These are phyloP conservation scores for Ferdinandea cuprea DNA, from an alignment of 2,888 invertebrate species.

Conservation along the genomic window DNA sequence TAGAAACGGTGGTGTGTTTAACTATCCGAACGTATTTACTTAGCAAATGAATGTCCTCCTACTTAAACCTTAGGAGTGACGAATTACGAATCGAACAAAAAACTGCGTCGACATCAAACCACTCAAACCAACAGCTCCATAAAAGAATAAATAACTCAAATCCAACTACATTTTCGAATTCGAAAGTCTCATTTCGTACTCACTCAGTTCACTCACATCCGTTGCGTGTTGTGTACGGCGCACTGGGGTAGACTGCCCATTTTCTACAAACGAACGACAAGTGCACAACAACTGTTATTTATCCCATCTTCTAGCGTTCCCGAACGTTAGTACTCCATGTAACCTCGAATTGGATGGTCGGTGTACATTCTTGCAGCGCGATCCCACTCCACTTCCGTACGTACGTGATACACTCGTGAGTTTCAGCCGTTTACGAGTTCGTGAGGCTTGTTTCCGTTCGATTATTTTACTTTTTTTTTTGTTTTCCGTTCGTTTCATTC, in stretches of 20 bases:
- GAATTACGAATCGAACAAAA: neutral
- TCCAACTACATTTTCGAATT: slow-evolving; percentile 27
- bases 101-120: neutral
- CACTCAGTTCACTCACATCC: slow-evolving; percentile 13
- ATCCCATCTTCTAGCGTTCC: slow-evolving; percentile 67
- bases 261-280: slow-evolving; percentile 5
- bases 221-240: slow-evolving; percentile 49
- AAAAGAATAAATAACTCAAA: neutral
- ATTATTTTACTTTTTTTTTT: slow-evolving; percentile 10
- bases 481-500: slow-evolving; percentile 14
- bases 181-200: slow-evolving; percentile 20
- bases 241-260: slow-evolving; percentile 35
- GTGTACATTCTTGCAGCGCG: slow-evolving; percentile 44
- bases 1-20: no score
- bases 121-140: slow-evolving; percentile 28
- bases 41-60: no score
- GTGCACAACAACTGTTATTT: slow-evolving; percentile 62
- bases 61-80: no score
- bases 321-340: slow-evolving; percentile 71
- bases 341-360: slow-evolving; percentile 65
- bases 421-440: slow-evolving; percentile 36
- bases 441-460: slow-evolving; percentile 45
- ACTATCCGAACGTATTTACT: no score
- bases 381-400: slow-evolving; percentile 34
- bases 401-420: slow-evolving; percentile 32